These are phyloP conservation scores for Drosophila recens DNA, from an alignment of 2,888 invertebrate genomes.

Conservation along the genomic window DNA sequence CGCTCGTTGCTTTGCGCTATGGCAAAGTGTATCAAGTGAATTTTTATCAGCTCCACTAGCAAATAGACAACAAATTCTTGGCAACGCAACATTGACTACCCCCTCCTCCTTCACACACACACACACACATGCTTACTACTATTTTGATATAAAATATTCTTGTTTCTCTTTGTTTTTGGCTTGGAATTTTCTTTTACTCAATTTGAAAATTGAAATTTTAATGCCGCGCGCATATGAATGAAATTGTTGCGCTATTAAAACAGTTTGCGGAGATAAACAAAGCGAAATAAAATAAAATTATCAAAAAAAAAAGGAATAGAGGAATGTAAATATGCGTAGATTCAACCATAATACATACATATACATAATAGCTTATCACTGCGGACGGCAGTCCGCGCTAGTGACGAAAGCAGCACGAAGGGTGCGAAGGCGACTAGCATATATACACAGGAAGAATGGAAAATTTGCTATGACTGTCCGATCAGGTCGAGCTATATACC, in stretches of 20 bases:
- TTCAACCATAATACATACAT: conserved; percentile 20
- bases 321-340: conserved; percentile 43
- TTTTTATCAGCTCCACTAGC: conserved; percentile 73
- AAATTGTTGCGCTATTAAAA: conserved; percentile 62
- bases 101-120: neutral
- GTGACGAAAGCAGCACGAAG: too few relatives aligned
- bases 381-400: too few relatives aligned
- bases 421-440: too few relatives aligned
- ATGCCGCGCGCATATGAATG: conserved; percentile 65
- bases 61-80: conserved; percentile 75
- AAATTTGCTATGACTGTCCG: too few relatives aligned
- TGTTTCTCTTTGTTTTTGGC: conserved; percentile 3
- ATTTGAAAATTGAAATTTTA: conserved; percentile 65
- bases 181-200: conserved; percentile 38
- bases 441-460: too few relatives aligned
- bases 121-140: conserved; percentile 7
- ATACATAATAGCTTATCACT: conserved; percentile 1
- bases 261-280: conserved; percentile 59
- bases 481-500: too few relatives aligned
- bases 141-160: conserved; percentile 23
- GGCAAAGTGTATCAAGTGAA: conserved; percentile 70
- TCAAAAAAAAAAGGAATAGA: conserved; percentile 33
- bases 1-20: conserved; percentile 34
- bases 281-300: conserved; percentile 25
- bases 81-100: conserved; percentile 51